Base-by-base conservation (phyloP, 2,113 vertebrate species). In the Nestor notabilis region DNA sequence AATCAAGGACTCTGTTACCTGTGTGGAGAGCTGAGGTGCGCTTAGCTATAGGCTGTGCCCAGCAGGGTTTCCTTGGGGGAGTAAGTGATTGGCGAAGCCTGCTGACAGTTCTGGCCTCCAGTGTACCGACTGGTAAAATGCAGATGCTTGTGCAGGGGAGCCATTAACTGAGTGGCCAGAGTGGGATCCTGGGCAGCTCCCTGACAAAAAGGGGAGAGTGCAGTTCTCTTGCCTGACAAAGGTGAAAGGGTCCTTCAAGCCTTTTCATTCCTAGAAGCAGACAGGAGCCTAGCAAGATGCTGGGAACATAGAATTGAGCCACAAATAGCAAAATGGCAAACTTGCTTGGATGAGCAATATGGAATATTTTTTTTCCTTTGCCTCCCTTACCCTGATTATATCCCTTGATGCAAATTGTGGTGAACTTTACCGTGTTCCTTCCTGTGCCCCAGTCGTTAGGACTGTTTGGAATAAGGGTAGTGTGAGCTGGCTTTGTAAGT, bases 41-140 rank as follows among this genome's bases (percentile, higher is more conserved):
- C 39, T 89, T 71, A 27, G 23, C 35, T 81, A 17, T 24, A 52
- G 68, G 5, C 64, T 74, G 0, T 83, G 64, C 33, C 44, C 70
- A 77, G 39, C 16, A 35, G 10, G 0, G 1, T 81, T 81, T 74
- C 12, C 27, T 7, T 81, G 24, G 20, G 5, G 9, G 11, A 80
- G 20, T 28, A 63, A 35, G 11, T 60, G 35, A 41, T 11, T 50
- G 35, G 35, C 50, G 35, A 84, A 52, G 27, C 21, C 6, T 41
- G 11, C 39, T 61, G 25, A 33, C 25, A 39, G 31, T 64, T 91
- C 18, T 49, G 65, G 19, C 7, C 9, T 78, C 33, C 15, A 13
- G 0, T 1, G 0, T 33, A 15, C 23, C 24, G 43, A 37, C 25
- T 1, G 5, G 29, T 28, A 61, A 44, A 81, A 71, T 50, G 52